Conservation (phyloP, 2,888 invertebrate genomes). For the Lacanobia wlatinum region DNA sequence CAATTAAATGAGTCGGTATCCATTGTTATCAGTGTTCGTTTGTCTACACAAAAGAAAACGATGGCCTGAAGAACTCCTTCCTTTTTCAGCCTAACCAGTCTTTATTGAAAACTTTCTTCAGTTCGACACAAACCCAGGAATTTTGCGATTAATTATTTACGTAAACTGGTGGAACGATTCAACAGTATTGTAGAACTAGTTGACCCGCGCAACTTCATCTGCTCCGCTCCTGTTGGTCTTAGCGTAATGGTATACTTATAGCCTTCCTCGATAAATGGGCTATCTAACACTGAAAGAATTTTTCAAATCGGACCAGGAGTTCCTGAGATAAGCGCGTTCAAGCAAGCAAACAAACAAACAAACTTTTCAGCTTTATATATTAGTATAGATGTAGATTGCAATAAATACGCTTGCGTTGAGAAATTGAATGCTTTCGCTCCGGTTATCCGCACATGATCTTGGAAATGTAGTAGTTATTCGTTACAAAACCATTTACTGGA, state of each 20-base stretch:
- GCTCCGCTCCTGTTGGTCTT: no score
- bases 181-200: neutral
- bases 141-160: neutral
- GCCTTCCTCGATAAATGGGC: no score
- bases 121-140: neutral
- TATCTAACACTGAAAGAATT: no score
- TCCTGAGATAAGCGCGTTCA: no score
- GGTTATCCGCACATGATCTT: neutral
- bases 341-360: no score
- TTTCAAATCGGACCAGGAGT: no score
- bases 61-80: neutral
- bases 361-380: no score
- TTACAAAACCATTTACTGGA: no score
- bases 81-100: neutral
- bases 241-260: no score
- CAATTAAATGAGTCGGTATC: conserved; percentile 29
- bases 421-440: neutral
- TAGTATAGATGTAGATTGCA: no score
- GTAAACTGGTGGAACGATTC: neutral
- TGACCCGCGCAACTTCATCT: no score
- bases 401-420: neutral
- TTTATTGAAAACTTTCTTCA: conserved; percentile 6
- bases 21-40: conserved; percentile 25
- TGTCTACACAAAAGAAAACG: conserved; percentile 14
- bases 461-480: neutral